Base-by-base conservation (phyloP, 2,888 invertebrate genomes). In the Stramonita haemastoma region DNA sequence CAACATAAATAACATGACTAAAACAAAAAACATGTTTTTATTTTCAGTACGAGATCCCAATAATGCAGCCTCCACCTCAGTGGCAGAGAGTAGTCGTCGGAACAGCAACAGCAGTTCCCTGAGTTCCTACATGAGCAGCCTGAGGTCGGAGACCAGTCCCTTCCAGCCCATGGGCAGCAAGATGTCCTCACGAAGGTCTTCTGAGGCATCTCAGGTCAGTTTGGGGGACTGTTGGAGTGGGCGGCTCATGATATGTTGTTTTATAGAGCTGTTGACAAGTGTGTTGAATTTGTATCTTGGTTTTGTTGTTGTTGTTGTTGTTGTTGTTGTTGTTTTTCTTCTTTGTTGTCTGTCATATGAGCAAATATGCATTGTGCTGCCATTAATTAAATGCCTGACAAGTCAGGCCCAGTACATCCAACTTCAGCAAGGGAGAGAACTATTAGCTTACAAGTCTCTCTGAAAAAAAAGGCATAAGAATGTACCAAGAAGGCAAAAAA, bases 61-160 rank as follows among this genome's bases (percentile, higher is more conserved):
- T n/a, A 46, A 46, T 46, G 46, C 46, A 46, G 46, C 46, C 32
- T 32, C 77, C 11, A 15, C 32, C 77, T 13, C 77, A 4, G 32
- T 34, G 77, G 32, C 19, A 36, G 81, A 83, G 81, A 91, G 89
- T 77, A 92, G 97, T 29, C 97, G 99, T 90, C 97, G 99, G 60
- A 99, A 99, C 95, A 98, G 98, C 93, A 97, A 97, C 88, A 98
- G 98, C 93, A 98, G 98, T 6, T 99, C 98, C 0, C 98, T 98
- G 32, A 98, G 98, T 96, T 98, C 98, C 85, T 98, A 98, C 94
- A 98, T 99, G 95, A 98, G 98, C 92, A 98, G 98, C 95, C 98
- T 98, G 97, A 97, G 97, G 90, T 97, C 97, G 32, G 97, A 96
- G 90, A 94, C 95, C 84, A 95, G 96, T 92, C 95, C 96, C 29